phyloP scores from a whole-genome alignment of 2,888 invertebrate species.

The Acronicta psi region DNA sequence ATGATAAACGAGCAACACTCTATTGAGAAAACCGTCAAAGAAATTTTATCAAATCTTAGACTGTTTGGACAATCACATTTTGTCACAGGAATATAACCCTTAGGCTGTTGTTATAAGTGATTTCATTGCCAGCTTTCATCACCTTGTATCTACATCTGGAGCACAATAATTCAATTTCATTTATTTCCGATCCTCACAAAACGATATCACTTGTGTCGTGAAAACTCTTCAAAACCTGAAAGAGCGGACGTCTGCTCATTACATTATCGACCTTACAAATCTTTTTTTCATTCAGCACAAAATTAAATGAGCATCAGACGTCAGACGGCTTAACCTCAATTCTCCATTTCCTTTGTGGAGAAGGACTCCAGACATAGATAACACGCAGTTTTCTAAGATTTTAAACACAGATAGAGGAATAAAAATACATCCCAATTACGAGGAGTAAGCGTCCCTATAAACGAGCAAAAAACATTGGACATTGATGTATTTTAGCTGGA shows the following conservation, averaged over 20 bases:
- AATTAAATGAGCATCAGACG: conserved; percentile 45
- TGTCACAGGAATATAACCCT: no score
- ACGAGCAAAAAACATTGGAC: conserved; percentile 58
- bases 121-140: no score
- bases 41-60: no score
- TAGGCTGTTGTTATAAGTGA: no score
- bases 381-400: conserved; percentile 44
- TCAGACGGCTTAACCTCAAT: conserved; percentile 41
- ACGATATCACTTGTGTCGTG: conserved; percentile 5
- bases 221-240: background rate
- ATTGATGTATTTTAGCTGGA: background rate
- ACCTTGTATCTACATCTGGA: no score
- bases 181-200: background rate
- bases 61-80: no score
- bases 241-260: conserved; percentile 11
- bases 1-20: no score
- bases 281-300: conserved; percentile 32
- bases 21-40: no score
- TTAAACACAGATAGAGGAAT: conserved; percentile 53
- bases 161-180: no score
- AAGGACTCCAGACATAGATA: conserved; percentile 40
- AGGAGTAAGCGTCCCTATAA: conserved; percentile 50
- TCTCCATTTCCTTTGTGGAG: conserved; percentile 40
- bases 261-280: conserved; percentile 32
- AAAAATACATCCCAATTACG: conserved; percentile 64